These are phyloP conservation scores for Montipora sp. DNA, from an alignment of 64 coral and sea anemone species.

Conservation along the genomic window DNA sequence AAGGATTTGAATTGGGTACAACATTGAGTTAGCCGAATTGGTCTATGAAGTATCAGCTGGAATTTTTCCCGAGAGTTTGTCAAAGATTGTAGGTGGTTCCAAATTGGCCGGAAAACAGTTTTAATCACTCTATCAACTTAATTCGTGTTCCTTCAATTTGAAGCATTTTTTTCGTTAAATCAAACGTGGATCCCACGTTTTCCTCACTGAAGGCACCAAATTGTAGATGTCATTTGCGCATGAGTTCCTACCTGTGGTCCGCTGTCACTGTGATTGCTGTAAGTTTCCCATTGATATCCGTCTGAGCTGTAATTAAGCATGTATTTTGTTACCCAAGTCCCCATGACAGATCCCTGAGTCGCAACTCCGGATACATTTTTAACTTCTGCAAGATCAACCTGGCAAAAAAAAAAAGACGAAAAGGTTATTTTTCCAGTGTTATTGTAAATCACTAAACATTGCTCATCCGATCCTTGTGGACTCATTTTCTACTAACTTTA, in stretches of 20 bases:
- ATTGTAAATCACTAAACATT: too few relatives aligned
- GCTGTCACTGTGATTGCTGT: constrained; percentile 8
- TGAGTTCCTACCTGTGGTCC: constrained; percentile 8
- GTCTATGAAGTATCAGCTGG: too few relatives aligned
- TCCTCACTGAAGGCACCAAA: not conserved
- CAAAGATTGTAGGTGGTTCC: too few relatives aligned
- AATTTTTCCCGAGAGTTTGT: too few relatives aligned
- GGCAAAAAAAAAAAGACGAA: not conserved
- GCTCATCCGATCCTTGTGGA: too few relatives aligned
- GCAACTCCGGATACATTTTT: constrained; percentile 56
- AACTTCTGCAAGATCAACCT: constrained; percentile 45
- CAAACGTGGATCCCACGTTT: not conserved
- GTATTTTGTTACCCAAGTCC: constrained; percentile 68
- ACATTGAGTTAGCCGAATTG: too few relatives aligned
- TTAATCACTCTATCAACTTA: too few relatives aligned
- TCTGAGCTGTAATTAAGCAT: constrained; percentile 51
- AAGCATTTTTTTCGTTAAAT: too few relatives aligned
- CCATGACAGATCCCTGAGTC: constrained; percentile 50
- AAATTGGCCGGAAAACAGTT: too few relatives aligned
- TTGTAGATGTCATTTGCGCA: not conserved
- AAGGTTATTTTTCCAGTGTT: not conserved
- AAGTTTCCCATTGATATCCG: constrained; percentile 40
- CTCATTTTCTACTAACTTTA: too few relatives aligned
- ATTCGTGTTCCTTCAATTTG: too few relatives aligned
- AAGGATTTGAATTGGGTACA: too few relatives aligned